These are phyloP conservation scores for Omphaloscelis lunosa DNA, from an alignment of 2,888 invertebrate genomes.

Conservation along the genomic window DNA sequence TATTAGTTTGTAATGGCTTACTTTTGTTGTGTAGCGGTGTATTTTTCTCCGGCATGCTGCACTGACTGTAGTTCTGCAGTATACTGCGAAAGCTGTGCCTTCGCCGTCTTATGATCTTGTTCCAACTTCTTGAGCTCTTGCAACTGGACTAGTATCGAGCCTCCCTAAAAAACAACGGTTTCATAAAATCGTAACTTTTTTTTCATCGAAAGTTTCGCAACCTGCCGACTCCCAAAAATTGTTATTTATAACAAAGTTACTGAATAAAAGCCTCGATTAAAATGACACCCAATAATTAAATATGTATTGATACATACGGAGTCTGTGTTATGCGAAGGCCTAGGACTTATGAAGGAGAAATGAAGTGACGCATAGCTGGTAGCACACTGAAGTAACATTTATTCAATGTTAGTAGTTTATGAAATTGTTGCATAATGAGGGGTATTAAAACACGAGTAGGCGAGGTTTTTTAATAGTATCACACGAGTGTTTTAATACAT, in stretches of 20 bases:
- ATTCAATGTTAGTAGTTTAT: too few species aligned
- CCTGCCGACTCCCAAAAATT: too few species aligned
- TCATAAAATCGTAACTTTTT: not conserved
- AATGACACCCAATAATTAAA: not conserved
- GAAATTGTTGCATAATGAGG: too few species aligned
- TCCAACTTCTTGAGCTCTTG: conserved; percentile 90
- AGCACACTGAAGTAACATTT: too few species aligned
- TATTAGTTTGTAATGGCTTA: conserved; percentile 50
- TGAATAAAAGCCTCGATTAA: not conserved
- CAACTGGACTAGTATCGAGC: conserved; percentile 90
- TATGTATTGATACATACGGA: not conserved
- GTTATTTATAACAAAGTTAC: not conserved
- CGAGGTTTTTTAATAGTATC: too few species aligned
- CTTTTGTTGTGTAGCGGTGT: conserved; percentile 77
- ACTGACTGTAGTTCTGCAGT: conserved; percentile 71
- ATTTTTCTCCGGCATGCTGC: conserved; percentile 77
- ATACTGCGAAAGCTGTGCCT: conserved; percentile 71
- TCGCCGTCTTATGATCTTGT: conserved; percentile 76
- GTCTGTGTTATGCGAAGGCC: not conserved
- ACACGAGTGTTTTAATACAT: too few species aligned
- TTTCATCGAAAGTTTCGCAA: not conserved
- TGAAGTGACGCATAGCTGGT: conserved; percentile 87
- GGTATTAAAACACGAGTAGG: too few species aligned
- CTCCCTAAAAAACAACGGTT: conserved; percentile 76
- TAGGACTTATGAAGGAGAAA: not conserved